Evolutionary conservation across 1,140 invertebrate species (phyloP), one percentile per base, ranked within the genome.

Genomic region (Branchinecta lindahli): DNA sequence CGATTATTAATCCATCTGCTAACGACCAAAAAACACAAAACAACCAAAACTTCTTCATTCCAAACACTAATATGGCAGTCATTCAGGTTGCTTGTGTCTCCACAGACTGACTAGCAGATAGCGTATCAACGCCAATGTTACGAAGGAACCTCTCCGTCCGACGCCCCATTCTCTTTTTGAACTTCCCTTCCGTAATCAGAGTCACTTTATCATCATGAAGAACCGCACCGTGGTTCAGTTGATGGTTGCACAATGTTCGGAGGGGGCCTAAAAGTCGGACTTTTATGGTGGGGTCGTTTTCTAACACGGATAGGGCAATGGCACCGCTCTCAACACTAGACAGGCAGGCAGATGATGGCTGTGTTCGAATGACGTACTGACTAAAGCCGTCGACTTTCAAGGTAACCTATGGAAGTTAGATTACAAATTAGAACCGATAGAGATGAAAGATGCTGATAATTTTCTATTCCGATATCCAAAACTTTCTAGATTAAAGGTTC

Each of bases 161-260:
- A 15, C 52, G 52, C 12, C 52, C 52, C 12, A 61, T 20, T 61
- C 18, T 1, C 18, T 20, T 61, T 61, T 20, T 12, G 18, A 61
- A 61, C 18, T 61, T 61, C 52, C 52, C 52, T 20, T 61, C 52
- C 18, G 52, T 15, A 15, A 61, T 61, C 52, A 61, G 18, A 61
- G 52, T 61, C 52, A 61, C 52, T 61, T 61, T 61, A 61, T 61
- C 18, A 61, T 61, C 52, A 20, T 61, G 52, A 20, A 61, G 12
- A 15, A 61, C 52, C 12, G 52, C 52, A 61, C 52, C 52, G 6
- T 61, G 52, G 18, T 61, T 61, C 2, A 61, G 18, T 20, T 61
- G 52, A 61, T 15, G 18, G 18, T 61, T 20, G 52, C 52, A 61
- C 6, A 61, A 61, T 61, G 52, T 61, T 20, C 52, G 12, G 12